These are phyloP conservation scores for Naso thynnoides DNA, from an alignment of 2,797 vertebrate genomes.

Conservation along the genomic window DNA sequence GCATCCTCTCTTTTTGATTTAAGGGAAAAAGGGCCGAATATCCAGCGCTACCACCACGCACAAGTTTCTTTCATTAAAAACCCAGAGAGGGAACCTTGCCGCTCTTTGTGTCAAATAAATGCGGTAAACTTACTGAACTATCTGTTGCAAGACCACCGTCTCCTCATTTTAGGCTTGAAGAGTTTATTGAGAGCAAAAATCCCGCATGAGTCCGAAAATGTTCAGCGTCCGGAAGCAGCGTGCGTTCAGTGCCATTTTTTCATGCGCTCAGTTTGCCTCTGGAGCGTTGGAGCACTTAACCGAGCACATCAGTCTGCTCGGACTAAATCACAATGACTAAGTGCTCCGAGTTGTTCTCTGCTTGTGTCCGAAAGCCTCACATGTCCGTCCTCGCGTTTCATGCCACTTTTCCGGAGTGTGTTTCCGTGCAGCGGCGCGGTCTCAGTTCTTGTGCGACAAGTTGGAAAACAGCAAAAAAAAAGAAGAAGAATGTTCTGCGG, in stretches of 20 bases:
- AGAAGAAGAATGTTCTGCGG: slow-evolving; percentile 7
- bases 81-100: slow-evolving; percentile 22
- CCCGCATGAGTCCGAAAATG: slow-evolving; percentile 44
- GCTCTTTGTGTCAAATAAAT: slow-evolving; percentile 14
- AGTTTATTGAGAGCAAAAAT: slow-evolving; percentile 51
- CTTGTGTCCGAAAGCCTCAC: slow-evolving; percentile 35
- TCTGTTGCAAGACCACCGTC: slow-evolving; percentile 45
- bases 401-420: slow-evolving; percentile 49
- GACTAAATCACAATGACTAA: background rate
- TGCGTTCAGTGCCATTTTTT: slow-evolving; percentile 71
- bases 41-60: slow-evolving; percentile 33
- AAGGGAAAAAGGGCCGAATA: slow-evolving; percentile 25
- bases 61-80: slow-evolving; percentile 54
- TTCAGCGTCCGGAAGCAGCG: slow-evolving; percentile 32
- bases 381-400: slow-evolving; percentile 36
- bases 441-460: slow-evolving; percentile 48
- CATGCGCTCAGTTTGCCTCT: slow-evolving; percentile 25
- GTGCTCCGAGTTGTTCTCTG: slow-evolving; percentile 12
- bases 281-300: slow-evolving; percentile 38
- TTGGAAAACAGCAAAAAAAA: slow-evolving; percentile 36
- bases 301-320: background rate
- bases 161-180: slow-evolving; percentile 42
- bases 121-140: slow-evolving; percentile 67
- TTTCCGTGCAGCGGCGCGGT: slow-evolving; percentile 13
- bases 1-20: slow-evolving; percentile 69